Evolutionary conservation across 2,888 invertebrate genomes (phyloP), one percentile per base, ranked within the genome.

Genomic region (Macrosiphum euphorbiae): DNA sequence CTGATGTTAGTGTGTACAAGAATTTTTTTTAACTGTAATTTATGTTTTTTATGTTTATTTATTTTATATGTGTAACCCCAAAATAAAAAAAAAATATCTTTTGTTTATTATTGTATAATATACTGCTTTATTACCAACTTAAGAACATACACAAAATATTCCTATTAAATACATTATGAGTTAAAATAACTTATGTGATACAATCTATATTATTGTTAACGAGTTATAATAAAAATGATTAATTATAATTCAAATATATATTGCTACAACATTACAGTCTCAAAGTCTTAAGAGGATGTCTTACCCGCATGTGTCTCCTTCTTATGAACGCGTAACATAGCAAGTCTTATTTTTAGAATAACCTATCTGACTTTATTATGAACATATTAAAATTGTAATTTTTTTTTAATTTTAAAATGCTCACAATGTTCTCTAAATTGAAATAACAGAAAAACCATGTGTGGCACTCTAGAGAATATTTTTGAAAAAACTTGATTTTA

Each of bases 21-120:
- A 41, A 11, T n/a, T 90, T 52, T 90, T 90, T 61, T 67, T 67
- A 50, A 87, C 41, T n/a, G 10, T 87, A 67, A 44, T 58, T 88
- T 8, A 67, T 67, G 47, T 90, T 90, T 61, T 90, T 28, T 91
- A 55, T 55, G 55, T 28, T 52, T 55, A 84, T 61, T 41, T 86
- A 92, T 86, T 91, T 91, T 91, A 26, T 58, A 47, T 58, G 13
- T 91, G 7, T 61, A 58, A 47, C 35, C 20, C 0, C 52, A 35
- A 55, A 55, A 50, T n/a, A 67, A 67, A 78, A 67, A 47, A 78
- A 35, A 61, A 50, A 47, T 78, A 67, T 35, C n/a, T 78, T 16
- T 0, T 44, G 41, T 88, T 88, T 41, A 88, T 5, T 78, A 90
- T 67, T 35, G 10, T 44, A 67, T 89, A n/a, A 11, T 35, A 78